Conservation (phyloP, 2,797 vertebrate species). For the Buceros bicornis region DNA sequence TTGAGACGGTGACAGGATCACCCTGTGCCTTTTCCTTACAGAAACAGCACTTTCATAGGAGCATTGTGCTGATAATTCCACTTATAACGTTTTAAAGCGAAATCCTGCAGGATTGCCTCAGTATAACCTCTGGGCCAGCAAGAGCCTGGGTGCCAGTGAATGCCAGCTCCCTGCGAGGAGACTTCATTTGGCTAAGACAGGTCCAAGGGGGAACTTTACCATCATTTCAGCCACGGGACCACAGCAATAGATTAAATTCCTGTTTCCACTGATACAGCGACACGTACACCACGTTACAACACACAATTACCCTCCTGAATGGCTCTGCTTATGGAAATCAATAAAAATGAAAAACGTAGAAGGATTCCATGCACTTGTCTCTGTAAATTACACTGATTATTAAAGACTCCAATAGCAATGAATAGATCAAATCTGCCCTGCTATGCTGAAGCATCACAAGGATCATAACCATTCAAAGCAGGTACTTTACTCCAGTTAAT, state of each 20-base stretch:
- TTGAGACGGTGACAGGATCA: neutral
- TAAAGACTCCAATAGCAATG: neutral
- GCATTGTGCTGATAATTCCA: neutral
- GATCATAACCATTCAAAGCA: neutral
- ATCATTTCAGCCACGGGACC: neutral
- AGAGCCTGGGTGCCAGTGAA: neutral
- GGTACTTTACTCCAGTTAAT: neutral
- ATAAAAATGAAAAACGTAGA: neutral
- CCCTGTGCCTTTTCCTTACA: neutral
- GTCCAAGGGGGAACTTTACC: neutral
- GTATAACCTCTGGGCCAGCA: neutral
- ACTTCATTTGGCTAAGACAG: constrained; percentile 4
- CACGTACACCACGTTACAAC: rapidly evolving
- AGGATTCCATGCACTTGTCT: neutral
- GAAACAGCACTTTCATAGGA: neutral
- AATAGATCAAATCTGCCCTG: neutral
- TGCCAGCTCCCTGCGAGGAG: neutral
- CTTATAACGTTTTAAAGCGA: neutral
- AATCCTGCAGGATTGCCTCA: neutral
- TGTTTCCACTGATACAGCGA: neutral
- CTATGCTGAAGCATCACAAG: neutral
- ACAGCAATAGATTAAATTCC: neutral
- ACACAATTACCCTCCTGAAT: neutral
- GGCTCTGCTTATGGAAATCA: neutral
- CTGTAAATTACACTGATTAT: neutral